Evolutionary conservation across 2,797 vertebrate species (phyloP).

Genomic region (Neopelma chrysocephalum): DNA sequence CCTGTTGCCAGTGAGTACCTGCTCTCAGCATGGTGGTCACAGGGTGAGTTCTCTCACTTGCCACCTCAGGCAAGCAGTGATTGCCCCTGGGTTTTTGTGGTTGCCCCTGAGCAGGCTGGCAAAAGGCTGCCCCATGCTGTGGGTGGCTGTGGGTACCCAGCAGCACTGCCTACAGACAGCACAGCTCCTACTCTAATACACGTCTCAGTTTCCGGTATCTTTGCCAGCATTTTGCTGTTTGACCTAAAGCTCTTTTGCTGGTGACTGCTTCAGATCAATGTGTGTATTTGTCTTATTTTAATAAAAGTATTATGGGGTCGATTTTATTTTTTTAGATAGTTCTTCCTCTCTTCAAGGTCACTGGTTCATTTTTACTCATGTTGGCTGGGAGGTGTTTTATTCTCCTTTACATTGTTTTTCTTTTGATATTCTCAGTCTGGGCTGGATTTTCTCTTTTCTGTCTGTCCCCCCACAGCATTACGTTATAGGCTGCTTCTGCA

Average conservation of each 20-base stretch:
- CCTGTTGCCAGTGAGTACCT: background rate
- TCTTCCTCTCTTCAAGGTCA: background rate
- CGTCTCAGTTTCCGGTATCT: background rate
- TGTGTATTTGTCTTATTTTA: background rate
- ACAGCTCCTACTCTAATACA: background rate
- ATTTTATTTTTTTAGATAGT: background rate
- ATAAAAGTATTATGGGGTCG: background rate
- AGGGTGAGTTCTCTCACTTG: background rate
- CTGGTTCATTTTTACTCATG: background rate
- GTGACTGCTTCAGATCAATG: background rate
- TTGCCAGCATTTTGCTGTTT: background rate
- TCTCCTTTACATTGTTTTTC: background rate
- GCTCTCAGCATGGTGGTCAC: accelerated
- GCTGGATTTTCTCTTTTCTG: background rate
- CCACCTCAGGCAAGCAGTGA: background rate
- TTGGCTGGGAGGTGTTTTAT: background rate
- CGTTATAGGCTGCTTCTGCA: background rate
- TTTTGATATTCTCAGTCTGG: background rate
- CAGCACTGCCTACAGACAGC: background rate
- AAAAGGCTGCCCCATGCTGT: background rate
- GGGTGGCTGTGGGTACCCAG: too few relatives aligned
- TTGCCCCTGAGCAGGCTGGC: background rate
- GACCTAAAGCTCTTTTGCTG: background rate
- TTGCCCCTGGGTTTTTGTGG: background rate
- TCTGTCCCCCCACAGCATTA: background rate